A percentile compares a stretch with the other conserved stretches of the same genome.
Conservation (phyloP, 2,113 vertebrate genomes). For the Gyps fulvus region DNA sequence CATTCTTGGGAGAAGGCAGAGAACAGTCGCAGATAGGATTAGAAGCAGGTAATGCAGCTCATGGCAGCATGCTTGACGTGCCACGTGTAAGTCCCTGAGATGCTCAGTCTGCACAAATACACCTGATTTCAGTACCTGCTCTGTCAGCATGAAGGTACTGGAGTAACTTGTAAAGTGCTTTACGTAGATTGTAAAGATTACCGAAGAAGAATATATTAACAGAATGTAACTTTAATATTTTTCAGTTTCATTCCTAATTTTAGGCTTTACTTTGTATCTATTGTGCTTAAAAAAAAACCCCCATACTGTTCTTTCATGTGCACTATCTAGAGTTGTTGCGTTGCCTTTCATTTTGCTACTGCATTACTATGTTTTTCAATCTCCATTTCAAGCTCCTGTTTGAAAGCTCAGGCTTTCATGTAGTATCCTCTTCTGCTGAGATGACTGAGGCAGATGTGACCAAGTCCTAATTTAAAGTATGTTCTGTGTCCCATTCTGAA, state of each 20-base stretch:
- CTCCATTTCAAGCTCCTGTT: neutral
- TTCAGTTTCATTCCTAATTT: neutral
- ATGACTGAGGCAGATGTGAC: neutral
- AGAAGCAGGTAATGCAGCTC: neutral
- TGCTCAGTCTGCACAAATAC: accelerated
- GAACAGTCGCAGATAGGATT: accelerated
- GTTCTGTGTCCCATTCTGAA: neutral
- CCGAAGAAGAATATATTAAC: neutral
- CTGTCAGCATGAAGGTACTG: neutral
- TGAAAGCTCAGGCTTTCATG: neutral
- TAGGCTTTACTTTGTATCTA: neutral
- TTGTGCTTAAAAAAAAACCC: neutral
- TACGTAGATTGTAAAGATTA: neutral
- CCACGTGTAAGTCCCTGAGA: accelerated
- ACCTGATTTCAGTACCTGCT: neutral
- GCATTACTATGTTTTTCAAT: neutral
- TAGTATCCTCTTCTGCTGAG: neutral
- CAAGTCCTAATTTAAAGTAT: neutral
- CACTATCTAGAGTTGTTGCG: neutral
- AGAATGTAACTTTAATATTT: neutral
- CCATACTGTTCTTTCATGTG: neutral
- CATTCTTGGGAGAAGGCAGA: neutral
- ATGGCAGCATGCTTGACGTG: too few species aligned
- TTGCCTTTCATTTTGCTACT: neutral
- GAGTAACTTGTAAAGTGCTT: neutral